phyloP scores from a whole-genome alignment of 2,113 vertebrate genomes.

The Cephalopholis sonnerati region DNA sequence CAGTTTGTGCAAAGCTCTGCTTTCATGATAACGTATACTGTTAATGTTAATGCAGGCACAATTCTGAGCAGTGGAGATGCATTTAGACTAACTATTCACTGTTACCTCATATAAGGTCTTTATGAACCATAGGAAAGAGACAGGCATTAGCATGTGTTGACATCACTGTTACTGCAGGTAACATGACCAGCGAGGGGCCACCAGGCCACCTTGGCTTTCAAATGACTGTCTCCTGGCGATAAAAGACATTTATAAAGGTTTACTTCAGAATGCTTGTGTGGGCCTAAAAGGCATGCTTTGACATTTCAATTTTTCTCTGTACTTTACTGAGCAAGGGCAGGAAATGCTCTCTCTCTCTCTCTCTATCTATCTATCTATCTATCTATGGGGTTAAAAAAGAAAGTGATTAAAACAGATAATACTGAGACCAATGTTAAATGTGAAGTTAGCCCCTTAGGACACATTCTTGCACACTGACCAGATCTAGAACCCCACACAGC shows the following conservation, averaged over 20 bases:
- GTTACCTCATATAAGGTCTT: neutral
- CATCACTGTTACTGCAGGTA: conserved; percentile 26
- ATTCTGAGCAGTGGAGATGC: conserved; percentile 6
- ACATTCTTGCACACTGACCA: neutral
- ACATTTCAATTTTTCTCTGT: conserved; percentile 54
- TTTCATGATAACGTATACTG: neutral
- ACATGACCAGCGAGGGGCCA: conserved; percentile 9
- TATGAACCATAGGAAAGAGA: neutral
- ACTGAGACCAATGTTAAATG: conserved; percentile 17
- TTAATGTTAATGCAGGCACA: neutral
- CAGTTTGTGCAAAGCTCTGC: neutral
- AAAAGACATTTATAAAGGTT: conserved; percentile 57
- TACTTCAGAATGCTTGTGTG: conserved; percentile 25
- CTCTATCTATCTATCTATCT: conserved; percentile 2
- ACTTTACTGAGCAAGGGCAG: neutral
- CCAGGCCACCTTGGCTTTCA: conserved; percentile 15
- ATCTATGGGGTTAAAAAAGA: neutral
- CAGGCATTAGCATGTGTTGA: neutral
- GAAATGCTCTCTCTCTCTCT: neutral
- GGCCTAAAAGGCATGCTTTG: conserved; percentile 55
- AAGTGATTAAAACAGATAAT: neutral
- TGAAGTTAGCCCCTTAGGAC: conserved; percentile 8
- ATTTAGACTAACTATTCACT: neutral
- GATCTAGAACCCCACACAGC: neutral
- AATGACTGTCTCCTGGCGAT: conserved; percentile 45